These are phyloP conservation scores for Thamnophis sirtalis DNA, from an alignment of 2,113 vertebrate species.

Conservation along the genomic window DNA sequence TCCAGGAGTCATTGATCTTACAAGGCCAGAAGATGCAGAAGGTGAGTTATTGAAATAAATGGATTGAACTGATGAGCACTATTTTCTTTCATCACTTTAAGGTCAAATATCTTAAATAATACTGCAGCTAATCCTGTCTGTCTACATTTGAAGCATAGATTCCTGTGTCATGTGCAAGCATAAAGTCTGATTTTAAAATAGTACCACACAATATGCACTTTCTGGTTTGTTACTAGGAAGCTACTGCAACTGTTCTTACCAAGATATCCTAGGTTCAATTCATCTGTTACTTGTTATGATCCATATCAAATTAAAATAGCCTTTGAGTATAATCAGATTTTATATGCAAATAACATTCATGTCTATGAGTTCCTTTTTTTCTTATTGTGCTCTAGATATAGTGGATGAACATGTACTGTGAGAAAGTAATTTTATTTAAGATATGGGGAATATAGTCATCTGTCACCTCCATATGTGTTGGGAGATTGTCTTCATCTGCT, in stretches of 20 bases:
- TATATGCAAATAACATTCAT: not conserved
- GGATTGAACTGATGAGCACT: not conserved
- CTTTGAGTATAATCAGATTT: not conserved
- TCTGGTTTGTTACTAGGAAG: not conserved
- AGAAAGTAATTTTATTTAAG: not conserved
- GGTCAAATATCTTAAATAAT: not conserved
- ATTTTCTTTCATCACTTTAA: not conserved
- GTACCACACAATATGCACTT: not conserved
- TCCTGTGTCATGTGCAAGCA: not conserved
- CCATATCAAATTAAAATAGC: not conserved
- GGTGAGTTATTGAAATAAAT: constrained; percentile 75
- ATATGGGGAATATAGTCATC: not conserved
- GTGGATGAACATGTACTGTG: not conserved
- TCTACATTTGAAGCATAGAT: not conserved
- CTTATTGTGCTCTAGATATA: not conserved
- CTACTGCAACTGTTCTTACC: not conserved
- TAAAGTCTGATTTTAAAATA: not conserved
- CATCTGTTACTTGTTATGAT: not conserved
- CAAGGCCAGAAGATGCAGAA: constrained; percentile 94
- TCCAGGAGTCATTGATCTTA: constrained; percentile 95
- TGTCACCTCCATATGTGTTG: not conserved
- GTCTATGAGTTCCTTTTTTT: not conserved
- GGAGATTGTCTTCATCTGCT: not conserved
- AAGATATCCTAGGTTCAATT: not conserved
- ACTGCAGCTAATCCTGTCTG: not conserved